Evolutionary conservation across 2,113 vertebrate species (phyloP).

Genomic region (Podarcis cretensis): DNA sequence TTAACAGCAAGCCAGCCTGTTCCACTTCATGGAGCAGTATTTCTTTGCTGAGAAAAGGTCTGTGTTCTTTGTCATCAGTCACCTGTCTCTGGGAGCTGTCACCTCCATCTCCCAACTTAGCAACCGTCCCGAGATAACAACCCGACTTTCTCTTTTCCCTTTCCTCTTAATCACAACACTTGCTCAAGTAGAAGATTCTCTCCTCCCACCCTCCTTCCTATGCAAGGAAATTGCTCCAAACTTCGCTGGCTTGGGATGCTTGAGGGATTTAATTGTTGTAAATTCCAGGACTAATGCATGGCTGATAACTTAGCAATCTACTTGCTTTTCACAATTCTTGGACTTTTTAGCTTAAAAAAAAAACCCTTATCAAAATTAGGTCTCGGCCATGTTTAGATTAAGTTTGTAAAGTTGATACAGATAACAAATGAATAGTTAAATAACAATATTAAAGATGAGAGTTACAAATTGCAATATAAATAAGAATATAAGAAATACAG

Average conservation of each 20-base stretch:
- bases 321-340: background rate
- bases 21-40: conserved; percentile 30
- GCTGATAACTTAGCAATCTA: background rate
- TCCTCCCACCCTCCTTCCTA: background rate
- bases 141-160: background rate
- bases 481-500: too few relatives aligned
- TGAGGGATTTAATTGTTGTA: background rate
- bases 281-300: background rate
- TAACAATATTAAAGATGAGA: too few relatives aligned
- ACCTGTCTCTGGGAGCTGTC: conserved; percentile 40
- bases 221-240: background rate
- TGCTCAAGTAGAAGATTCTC: background rate
- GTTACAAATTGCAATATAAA: too few relatives aligned
- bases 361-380: background rate
- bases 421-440: too few relatives aligned
- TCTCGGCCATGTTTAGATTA: background rate
- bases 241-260: background rate
- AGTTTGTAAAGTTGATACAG: too few relatives aligned
- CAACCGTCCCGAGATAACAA: conserved; percentile 33
- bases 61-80: conserved; percentile 42
- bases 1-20: conserved; percentile 32
- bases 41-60: conserved; percentile 23
- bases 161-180: background rate
- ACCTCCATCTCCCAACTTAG: conserved; percentile 32
- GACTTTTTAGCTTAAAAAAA: background rate